Conservation (phyloP, 2,113 vertebrate genomes). For the Micromys minutus region DNA sequence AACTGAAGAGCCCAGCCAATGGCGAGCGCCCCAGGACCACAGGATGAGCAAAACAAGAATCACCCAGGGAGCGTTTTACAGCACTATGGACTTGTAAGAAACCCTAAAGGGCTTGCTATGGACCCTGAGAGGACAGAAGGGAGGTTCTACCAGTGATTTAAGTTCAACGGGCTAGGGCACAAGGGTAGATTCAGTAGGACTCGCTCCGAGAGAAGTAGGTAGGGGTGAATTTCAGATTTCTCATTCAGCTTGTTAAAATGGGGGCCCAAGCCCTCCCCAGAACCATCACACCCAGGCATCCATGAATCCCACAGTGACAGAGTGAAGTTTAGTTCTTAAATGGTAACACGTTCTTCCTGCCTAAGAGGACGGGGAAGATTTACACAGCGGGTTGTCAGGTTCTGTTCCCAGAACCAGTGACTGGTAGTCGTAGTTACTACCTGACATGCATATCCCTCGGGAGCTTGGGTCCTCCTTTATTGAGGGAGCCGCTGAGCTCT, state of each 20-base stretch:
- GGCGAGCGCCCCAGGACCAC: too few relatives aligned
- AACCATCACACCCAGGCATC: neutral
- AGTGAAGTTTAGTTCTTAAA: neutral
- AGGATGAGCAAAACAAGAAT: neutral
- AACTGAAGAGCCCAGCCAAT: neutral
- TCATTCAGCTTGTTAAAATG: neutral
- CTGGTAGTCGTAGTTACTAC: neutral
- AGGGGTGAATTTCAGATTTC: neutral
- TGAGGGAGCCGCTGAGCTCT: neutral
- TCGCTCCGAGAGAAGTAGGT: neutral
- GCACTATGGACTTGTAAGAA: neutral
- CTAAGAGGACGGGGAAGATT: neutral
- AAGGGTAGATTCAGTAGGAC: neutral
- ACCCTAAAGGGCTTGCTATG: neutral
- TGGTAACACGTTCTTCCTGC: neutral
- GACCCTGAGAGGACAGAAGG: neutral
- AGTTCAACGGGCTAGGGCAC: neutral
- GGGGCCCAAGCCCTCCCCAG: neutral
- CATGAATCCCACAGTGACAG: neutral
- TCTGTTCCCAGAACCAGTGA: neutral
- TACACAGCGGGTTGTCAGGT: neutral
- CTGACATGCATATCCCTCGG: neutral
- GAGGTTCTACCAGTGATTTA: neutral
- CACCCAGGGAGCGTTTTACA: neutral
- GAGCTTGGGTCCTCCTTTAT: neutral